These are phyloP conservation scores for Lochmaea capreae DNA, from an alignment of 2,888 invertebrate genomes.

Conservation along the genomic window DNA sequence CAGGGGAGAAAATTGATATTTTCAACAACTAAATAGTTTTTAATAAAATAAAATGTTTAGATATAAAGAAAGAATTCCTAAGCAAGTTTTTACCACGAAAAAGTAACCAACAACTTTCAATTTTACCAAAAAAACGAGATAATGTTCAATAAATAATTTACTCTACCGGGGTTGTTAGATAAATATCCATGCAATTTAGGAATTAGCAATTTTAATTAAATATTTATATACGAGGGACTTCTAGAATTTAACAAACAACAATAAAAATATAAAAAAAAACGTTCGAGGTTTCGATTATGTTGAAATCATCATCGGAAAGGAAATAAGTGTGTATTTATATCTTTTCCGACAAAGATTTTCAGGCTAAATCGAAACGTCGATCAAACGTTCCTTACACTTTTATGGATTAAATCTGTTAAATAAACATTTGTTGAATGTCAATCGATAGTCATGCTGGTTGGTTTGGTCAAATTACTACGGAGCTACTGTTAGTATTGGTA, in stretches of 20 bases:
- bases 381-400: background rate
- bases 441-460: conserved; percentile 39
- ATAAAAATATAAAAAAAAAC: background rate
- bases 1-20: too few relatives aligned
- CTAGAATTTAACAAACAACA: background rate
- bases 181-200: background rate
- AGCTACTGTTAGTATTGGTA: conserved; percentile 70
- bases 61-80: too few relatives aligned
- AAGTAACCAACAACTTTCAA: background rate
- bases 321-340: too few relatives aligned
- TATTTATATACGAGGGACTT: background rate
- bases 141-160: background rate
- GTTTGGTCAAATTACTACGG: conserved; percentile 34
- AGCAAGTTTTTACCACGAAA: background rate
- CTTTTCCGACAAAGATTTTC: background rate
- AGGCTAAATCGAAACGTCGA: background rate
- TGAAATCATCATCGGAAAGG: background rate
- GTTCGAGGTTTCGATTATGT: background rate
- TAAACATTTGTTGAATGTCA: background rate
- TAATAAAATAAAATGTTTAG: too few relatives aligned
- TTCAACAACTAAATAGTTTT: too few relatives aligned
- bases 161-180: background rate
- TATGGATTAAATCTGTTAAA: background rate
- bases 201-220: background rate
- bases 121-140: background rate